Evolutionary conservation across 2,888 invertebrate species (phyloP).

Genomic region (Ichneumon xanthorius): DNA sequence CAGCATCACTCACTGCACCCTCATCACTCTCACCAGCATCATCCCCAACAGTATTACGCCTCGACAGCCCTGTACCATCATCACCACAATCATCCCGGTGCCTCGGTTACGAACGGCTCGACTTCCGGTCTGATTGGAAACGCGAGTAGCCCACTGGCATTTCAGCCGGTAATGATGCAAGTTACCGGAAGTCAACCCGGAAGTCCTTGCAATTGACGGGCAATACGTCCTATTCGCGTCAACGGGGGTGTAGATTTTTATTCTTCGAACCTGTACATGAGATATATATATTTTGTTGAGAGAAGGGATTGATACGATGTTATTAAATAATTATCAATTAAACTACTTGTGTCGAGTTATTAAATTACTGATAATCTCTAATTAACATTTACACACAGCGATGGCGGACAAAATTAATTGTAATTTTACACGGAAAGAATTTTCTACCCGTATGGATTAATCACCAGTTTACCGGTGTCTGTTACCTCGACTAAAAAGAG

Average conservation of each 20-base stretch:
- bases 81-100: constrained; percentile 79
- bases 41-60: constrained; percentile 83
- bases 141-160: constrained; percentile 72
- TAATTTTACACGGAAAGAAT: no score
- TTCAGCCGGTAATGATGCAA: constrained; percentile 78
- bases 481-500: no score
- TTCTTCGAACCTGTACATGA: constrained; percentile 24
- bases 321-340: constrained; percentile 8
- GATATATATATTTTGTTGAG: constrained; percentile 15
- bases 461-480: background rate
- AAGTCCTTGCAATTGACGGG: constrained; percentile 79
- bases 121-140: constrained; percentile 67
- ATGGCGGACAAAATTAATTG: background rate
- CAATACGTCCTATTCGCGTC: constrained; percentile 12
- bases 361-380: background rate
- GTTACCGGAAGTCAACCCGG: constrained; percentile 76
- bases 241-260: constrained; percentile 9
- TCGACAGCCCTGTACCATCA: constrained; percentile 82
- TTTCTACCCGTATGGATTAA: background rate
- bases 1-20: constrained; percentile 72
- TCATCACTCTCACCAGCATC: constrained; percentile 76
- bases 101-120: constrained; percentile 66
- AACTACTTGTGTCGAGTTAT: constrained; percentile 10
- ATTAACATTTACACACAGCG: background rate
- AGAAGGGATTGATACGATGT: background rate